Percentiles rank a stretch among this genome's conserved stretches.
Evolutionary conservation across 1,140 invertebrate genomes (phyloP).

Genomic region (Magallana gigas): DNA sequence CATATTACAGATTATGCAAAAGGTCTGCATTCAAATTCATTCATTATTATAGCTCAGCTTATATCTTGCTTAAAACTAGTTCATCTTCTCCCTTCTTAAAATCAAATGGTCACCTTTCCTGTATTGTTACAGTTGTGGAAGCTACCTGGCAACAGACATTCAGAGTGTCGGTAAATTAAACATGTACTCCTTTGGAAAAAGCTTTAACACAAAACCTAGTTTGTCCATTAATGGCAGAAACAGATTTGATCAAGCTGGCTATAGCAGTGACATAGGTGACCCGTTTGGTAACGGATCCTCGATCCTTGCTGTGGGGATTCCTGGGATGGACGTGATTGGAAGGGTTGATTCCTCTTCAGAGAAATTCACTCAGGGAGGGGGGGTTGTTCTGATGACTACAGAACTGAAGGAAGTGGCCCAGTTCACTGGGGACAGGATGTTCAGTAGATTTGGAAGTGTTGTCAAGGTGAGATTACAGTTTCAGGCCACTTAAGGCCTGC

Average conservation of each 20-base stretch:
- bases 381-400: slow-evolving; percentile 57
- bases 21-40: background rate
- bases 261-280: slow-evolving; percentile 40
- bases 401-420: slow-evolving; percentile 44
- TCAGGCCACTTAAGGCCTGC: no score
- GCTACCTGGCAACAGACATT: background rate
- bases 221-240: slow-evolving; percentile 33
- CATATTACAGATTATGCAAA: slow-evolving; percentile 39
- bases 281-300: slow-evolving; percentile 42
- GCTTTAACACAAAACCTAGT: background rate
- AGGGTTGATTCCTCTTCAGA: slow-evolving; percentile 25
- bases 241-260: slow-evolving; percentile 38
- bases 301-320: slow-evolving; percentile 29
- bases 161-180: slow-evolving; percentile 48
- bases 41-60: background rate
- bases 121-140: background rate
- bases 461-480: slow-evolving; percentile 58
- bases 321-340: slow-evolving; percentile 46
- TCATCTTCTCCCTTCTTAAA: background rate
- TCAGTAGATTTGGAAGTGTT: slow-evolving; percentile 65
- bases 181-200: slow-evolving; percentile 13
- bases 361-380: slow-evolving; percentile 60
- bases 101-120: background rate
- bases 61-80: background rate
- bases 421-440: slow-evolving; percentile 66